Evolutionary conservation across 2,113 vertebrate species (phyloP).

Genomic region (Corapipo altera): DNA sequence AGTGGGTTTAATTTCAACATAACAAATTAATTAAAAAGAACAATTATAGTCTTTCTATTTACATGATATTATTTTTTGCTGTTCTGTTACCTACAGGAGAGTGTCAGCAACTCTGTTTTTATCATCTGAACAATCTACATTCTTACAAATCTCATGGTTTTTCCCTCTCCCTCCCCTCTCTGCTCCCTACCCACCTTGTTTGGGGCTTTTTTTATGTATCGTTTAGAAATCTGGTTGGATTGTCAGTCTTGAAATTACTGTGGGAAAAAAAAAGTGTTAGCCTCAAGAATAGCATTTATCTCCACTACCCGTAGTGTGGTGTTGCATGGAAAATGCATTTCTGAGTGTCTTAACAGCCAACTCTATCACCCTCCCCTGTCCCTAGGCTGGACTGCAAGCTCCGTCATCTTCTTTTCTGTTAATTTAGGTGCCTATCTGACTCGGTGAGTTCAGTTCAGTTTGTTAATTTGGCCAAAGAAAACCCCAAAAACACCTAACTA

Average conservation of each 20-base stretch:
- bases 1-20: neutral
- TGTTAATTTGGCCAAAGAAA: neutral
- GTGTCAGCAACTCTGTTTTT: neutral
- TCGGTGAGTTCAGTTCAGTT: neutral
- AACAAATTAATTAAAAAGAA: neutral
- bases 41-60: neutral
- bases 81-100: neutral
- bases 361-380: neutral
- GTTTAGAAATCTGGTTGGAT: neutral
- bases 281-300: neutral
- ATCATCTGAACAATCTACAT: neutral
- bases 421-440: neutral
- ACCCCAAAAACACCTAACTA: fast-evolving
- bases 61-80: neutral
- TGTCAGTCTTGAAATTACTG: neutral
- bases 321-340: neutral
- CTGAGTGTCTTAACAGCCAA: neutral
- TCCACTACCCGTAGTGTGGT: neutral
- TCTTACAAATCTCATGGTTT: neutral
- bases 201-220: neutral
- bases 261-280: no score
- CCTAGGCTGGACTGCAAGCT: neutral
- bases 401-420: neutral
- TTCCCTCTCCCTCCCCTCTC: neutral
- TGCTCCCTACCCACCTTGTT: neutral